Evolutionary conservation across 2,797 vertebrate genomes (phyloP), one percentile per base, ranked within the genome.

Genomic region (Gorsachius magnificus): DNA sequence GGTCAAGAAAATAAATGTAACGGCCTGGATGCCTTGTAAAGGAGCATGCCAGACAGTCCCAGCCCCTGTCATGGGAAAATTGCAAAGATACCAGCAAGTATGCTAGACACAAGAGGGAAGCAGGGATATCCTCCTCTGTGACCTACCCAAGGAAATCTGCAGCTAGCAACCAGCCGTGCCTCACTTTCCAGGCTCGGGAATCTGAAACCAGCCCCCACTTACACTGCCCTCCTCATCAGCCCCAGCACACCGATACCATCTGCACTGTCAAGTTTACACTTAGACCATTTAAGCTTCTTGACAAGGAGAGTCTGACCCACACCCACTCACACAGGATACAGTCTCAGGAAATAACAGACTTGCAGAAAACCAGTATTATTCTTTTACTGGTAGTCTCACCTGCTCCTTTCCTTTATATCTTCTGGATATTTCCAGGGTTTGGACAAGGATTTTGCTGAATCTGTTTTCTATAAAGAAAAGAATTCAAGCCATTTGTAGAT

Each of bases 291-390:
- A 83, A 93, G 65, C 75, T 84, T 87, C 75, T 85, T 77, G 83
- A 77, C 72, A 94, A 89, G 69, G 46, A 89, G 46, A 92, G 65
- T 63, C 64, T 89, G 81, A 81, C 78, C 64, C 71, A 83, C 65
- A 74, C 20, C 31, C 70, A 79, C 36, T 68, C 29, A 76, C 9
- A 74, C 11, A 91, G 57, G 87, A 77, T 53, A 46, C 6, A 71
- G 29, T n/a, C 90, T 78, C 50, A 81, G 86, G 90, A 95, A 91
- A 87, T 80, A 90, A 85, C 14, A 82, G 61, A 35, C 43, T 92
- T 81, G 38, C 61, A 94, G 76, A 95, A 75, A 95, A 93, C 29
- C 64, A 63, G 33, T 36, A 84, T 64, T 89, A 26, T 56, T 91
- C 21, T 85, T 90, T 85, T 85, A 43, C 36, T 75, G 33, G 22